Evolutionary conservation across 2,888 invertebrate genomes (phyloP).

Genomic region (Mesodorylaimus sp.): DNA sequence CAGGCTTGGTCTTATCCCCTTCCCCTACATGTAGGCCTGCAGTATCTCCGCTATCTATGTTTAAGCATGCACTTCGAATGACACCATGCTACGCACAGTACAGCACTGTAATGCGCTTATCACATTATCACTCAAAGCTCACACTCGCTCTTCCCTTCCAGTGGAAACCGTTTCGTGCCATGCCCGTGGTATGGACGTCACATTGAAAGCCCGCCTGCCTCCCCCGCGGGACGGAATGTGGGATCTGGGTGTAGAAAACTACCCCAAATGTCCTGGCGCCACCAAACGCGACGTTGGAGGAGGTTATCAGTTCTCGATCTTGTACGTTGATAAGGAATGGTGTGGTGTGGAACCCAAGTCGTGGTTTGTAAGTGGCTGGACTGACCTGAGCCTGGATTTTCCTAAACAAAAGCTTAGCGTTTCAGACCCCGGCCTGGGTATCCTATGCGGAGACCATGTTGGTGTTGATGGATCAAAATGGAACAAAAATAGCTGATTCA

Average conservation of each 20-base stretch:
- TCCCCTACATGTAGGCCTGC: too few species aligned
- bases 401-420: neutral
- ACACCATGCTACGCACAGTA: too few species aligned
- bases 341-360: slow-evolving; percentile 7
- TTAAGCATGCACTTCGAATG: too few species aligned
- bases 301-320: slow-evolving; percentile 4
- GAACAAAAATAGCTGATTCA: slow-evolving; percentile 9
- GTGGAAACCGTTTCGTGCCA: slow-evolving; percentile 3
- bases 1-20: too few species aligned
- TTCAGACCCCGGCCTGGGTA: slow-evolving; percentile 9
- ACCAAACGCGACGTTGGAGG: slow-evolving; percentile 8
- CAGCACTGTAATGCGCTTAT: too few species aligned
- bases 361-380: slow-evolving; percentile 1
- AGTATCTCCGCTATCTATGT: too few species aligned
- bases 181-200: slow-evolving; percentile 6
- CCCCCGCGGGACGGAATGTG: slow-evolving; percentile 7
- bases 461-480: slow-evolving; percentile 9
- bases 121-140: too few species aligned
- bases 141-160: too few species aligned
- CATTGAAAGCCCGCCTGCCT: slow-evolving; percentile 5
- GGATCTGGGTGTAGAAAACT: slow-evolving; percentile 6
- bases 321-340: slow-evolving; percentile 5
- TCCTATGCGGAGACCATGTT: slow-evolving; percentile 3
- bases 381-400: neutral
- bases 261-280: slow-evolving; percentile 8